Evolutionary conservation across 1,140 invertebrate species (phyloP), one percentile per base, ranked within the genome.

Genomic region (Hyphantria cunea): DNA sequence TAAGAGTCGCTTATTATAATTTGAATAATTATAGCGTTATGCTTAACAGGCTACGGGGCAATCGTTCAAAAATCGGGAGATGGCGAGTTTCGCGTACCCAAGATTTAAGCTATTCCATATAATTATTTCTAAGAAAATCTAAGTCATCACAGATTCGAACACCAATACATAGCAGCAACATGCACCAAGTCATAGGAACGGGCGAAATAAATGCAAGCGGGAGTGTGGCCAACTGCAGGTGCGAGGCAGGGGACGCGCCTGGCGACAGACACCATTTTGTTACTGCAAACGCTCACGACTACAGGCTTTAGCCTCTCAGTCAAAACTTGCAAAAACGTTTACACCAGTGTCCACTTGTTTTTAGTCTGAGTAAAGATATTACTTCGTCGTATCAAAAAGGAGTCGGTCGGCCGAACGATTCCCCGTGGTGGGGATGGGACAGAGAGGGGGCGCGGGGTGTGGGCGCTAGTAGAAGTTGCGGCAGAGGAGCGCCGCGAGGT

Each of bases 401-500:
- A 1, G 17, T 25, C 17, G 17, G 17, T 25, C 17, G 17, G 2
- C 5, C 17, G 5, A 25, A 25, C 17, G 17, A 25, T 3, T 5
- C 17, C 17, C 17, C 5, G 2, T 25, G 17, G n/a, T n/a, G n/a
- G n/a, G n/a, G n/a, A n/a, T n/a, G n/a, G n/a, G n/a, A n/a, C n/a
- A n/a, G 32, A 42, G 65, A 51, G 61, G 25, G 48, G 50, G 56
- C 10, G n/a, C 17, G 32, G 14, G 47, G 13, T 32, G 48, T 11
- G 52, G n/a, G 47, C 39, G 17, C 66, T 63, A 89, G 65, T 89
- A 89, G 77, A 86, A 89, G 76, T 83, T 82, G 66, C 84, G 82
- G 75, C 86, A 89, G 48, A 89, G 78, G 60, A 89, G 75, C 49
- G 86, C 84, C 53, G 86, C 86, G 32, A 86, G 82, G 73, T 84